Percentiles rank a stretch among this genome's conserved stretches.
These are phyloP conservation scores for Henricia sp. DNA, from an alignment of 53 echinoderm and acorn worm species.

Conservation along the genomic window DNA sequence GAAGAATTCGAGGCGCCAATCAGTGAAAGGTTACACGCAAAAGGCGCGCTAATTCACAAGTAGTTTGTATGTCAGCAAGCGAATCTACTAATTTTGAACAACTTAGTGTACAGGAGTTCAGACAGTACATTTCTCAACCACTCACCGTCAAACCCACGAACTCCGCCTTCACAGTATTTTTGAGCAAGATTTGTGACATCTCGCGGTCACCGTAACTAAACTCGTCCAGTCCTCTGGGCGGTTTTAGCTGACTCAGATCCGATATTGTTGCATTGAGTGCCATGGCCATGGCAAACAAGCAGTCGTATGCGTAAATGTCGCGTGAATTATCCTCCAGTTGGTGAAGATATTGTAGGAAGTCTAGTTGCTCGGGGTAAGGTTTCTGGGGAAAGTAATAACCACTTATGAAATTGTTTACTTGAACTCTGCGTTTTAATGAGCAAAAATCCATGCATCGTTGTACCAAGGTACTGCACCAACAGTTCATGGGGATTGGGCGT, in stretches of 20 bases:
- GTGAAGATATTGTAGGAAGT: constrained; percentile 45
- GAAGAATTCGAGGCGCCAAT: no score
- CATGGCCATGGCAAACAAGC: constrained; percentile 66
- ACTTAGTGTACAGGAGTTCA: no score
- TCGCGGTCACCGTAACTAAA: constrained; percentile 33
- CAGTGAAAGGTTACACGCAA: no score
- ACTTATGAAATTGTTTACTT: no score
- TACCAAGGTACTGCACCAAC: no score
- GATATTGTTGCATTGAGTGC: constrained; percentile 66
- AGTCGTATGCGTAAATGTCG: constrained; percentile 71
- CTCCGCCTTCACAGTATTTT: constrained; percentile 50
- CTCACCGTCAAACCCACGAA: constrained; percentile 67
- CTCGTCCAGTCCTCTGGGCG: constrained; percentile 33
- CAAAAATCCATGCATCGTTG: no score
- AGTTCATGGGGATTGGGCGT: no score
- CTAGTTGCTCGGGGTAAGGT: constrained; percentile 62
- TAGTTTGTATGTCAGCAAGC: no score
- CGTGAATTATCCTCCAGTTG: constrained; percentile 64
- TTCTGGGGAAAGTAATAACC: constrained; percentile 34
- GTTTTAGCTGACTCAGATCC: constrained; percentile 40
- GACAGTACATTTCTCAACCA: no score
- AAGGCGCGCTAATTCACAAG: no score
- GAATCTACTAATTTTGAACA: no score
- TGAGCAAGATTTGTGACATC: constrained; percentile 55
- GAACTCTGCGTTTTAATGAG: no score